These are phyloP conservation scores for Holacanthella duospinosa DNA, from an alignment of 2,888 invertebrate genomes.

Conservation along the genomic window DNA sequence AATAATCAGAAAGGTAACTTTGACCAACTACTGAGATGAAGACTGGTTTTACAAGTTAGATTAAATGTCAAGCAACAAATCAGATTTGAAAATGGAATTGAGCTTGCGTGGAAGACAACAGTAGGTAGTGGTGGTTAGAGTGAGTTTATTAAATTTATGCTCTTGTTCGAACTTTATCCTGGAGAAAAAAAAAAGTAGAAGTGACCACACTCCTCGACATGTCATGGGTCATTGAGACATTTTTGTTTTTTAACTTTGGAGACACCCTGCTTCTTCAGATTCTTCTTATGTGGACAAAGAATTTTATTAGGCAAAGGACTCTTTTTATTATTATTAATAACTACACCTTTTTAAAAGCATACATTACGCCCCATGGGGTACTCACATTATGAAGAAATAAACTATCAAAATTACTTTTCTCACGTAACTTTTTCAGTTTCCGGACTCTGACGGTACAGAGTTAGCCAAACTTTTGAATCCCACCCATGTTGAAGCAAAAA, in stretches of 20 bases:
- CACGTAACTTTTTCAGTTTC: background rate
- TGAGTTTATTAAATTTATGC: no score
- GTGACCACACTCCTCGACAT: slow-evolving; percentile 17
- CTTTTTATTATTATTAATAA: background rate
- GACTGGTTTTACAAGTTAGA: slow-evolving; percentile 34
- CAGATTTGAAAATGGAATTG: slow-evolving; percentile 2
- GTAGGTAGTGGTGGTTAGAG: no score
- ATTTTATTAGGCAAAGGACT: background rate
- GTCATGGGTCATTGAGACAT: slow-evolving; percentile 15
- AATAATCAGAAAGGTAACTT: no score
- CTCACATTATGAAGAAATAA: background rate
- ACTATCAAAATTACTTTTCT: background rate
- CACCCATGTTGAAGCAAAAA: no score
- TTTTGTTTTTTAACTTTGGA: background rate
- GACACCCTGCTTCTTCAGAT: background rate
- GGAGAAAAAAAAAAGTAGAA: slow-evolving; percentile 25
- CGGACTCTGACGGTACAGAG: no score
- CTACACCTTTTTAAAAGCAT: background rate
- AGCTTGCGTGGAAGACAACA: no score
- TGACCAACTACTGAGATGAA: slow-evolving; percentile 34
- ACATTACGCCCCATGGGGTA: background rate
- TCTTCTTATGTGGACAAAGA: background rate
- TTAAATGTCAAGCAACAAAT: slow-evolving; percentile 35
- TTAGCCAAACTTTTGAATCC: no score
- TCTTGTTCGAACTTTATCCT: slow-evolving; percentile 29